A percentile compares a stretch with the other conserved stretches of the same genome.
Conservation (phyloP, 2,113 vertebrate genomes). For the Garra rufa region DNA sequence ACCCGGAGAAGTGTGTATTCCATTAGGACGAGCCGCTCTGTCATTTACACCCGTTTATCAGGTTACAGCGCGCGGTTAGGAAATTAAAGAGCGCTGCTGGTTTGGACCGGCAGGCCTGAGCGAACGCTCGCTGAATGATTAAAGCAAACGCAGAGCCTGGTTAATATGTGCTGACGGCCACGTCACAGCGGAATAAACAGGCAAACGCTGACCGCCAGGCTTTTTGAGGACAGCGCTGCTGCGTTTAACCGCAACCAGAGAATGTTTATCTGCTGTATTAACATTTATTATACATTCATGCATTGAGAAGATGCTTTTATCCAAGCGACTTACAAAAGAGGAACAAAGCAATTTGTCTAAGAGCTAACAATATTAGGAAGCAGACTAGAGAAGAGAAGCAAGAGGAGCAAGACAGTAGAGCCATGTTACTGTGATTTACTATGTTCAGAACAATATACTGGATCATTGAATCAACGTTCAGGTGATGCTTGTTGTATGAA, state of each 20-base stretch:
- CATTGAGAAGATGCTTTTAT: background rate
- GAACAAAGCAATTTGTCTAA: background rate
- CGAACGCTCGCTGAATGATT: constrained; percentile 58
- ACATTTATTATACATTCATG: background rate
- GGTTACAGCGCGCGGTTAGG: constrained; percentile 74
- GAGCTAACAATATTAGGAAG: background rate
- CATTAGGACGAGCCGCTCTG: constrained; percentile 72
- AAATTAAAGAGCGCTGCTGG: constrained; percentile 75
- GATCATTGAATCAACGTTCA: background rate
- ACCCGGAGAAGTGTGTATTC: constrained; percentile 91
- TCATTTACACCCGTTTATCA: constrained; percentile 78
- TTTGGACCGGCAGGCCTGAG: constrained; percentile 63
- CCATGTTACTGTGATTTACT: background rate
- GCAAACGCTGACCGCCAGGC: background rate
- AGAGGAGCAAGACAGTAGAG: background rate
- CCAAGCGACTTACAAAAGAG: background rate
- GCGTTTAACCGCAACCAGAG: background rate
- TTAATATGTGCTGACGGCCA: constrained; percentile 46
- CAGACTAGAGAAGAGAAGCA: background rate
- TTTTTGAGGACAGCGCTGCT: background rate
- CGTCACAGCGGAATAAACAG: background rate
- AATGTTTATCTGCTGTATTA: background rate
- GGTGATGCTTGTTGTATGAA: background rate
- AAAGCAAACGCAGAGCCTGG: constrained; percentile 66
- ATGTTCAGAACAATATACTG: constrained; percentile 18